Evolutionary conservation across 2,888 invertebrate genomes (phyloP), one percentile per base, ranked within the genome.

Genomic region (Orthonychiurus folsomi): DNA sequence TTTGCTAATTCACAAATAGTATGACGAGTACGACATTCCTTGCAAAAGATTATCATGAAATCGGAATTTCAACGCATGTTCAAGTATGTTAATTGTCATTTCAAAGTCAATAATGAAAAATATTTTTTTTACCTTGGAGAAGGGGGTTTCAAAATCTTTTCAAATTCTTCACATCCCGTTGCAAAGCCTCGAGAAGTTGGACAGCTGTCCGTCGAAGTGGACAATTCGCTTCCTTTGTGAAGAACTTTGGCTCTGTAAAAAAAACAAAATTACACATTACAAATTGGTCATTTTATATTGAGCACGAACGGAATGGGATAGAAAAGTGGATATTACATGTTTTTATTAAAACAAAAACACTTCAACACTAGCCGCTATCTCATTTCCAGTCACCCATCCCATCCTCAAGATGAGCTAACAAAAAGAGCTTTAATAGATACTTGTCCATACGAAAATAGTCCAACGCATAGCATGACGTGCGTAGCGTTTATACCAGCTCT

Each of bases 81-180:
- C 37, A 37, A 37, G 5, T 15, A 37, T 9, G 37, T 37, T 37
- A 37, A 15, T 37, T 37, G n/a, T 37, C 37, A 37, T 37, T 37
- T 37, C 37, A 37, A 37, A 37, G 15, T 5, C 9, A 37, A n/a
- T n/a, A n/a, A n/a, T n/a, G n/a, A 48, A 48, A 48, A 48, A 12
- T 12, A 20, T 20, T 18, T 60, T n/a, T 23, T 57, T 24, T 62
- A 71, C 71, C 71, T 71, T 59, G 71, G 71, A 18, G 71, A 71
- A 28, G 71, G 71, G 37, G 71, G 71, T 47, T 71, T 71, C 18
- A 69, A 66, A 66, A 67, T 70, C 61, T 71, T 69, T 23, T 69
- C 69, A 63, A 68, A 66, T 55, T 69, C 69, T 60, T 69, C 69
- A 25, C 66, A 64, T 20, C 66, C 64, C n/a, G n/a, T n/a, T 60